Percentiles rank a stretch among this genome's conserved stretches.
Conservation (phyloP, 1,140 invertebrate genomes). For the Sinella curviseta region DNA sequence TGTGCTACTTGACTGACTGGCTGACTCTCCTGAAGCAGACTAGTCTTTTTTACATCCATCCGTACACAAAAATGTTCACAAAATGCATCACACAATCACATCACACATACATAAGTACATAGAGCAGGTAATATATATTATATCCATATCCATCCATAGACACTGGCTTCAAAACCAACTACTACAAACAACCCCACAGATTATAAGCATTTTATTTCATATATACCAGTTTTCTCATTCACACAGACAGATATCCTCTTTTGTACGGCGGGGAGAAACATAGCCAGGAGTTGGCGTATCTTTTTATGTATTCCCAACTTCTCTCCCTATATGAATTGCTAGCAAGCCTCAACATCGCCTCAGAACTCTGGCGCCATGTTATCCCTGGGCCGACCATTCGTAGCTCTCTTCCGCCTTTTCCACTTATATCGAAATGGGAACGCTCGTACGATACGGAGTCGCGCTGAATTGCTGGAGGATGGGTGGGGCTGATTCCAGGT, state of each 20-base stretch:
- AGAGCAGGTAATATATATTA: not conserved
- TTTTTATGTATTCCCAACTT: not conserved
- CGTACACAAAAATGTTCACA: not conserved
- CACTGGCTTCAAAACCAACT: not conserved
- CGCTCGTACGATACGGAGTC: no score
- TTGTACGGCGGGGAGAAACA: not conserved
- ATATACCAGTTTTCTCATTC: no score
- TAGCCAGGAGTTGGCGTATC: not conserved
- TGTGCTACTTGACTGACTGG: conserved; percentile 10
- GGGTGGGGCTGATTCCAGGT: no score
- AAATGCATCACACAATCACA: no score
- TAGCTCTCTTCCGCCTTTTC: not conserved
- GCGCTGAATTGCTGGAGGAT: no score
- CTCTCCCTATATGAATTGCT: not conserved
- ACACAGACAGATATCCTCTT: not conserved
- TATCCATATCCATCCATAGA: not conserved
- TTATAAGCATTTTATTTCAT: no score
- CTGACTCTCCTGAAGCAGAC: not conserved
- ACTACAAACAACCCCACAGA: no score
- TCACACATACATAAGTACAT: no score
- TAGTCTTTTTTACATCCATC: not conserved
- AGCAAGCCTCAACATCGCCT: not conserved
- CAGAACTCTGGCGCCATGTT: conserved; percentile 13
- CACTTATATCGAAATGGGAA: no score
- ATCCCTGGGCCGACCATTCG: not conserved